Percentiles rank a stretch among this genome's conserved stretches.
These are phyloP conservation scores for Alligator mississippiensis DNA, from an alignment of 2,113 vertebrate species.

Conservation along the genomic window DNA sequence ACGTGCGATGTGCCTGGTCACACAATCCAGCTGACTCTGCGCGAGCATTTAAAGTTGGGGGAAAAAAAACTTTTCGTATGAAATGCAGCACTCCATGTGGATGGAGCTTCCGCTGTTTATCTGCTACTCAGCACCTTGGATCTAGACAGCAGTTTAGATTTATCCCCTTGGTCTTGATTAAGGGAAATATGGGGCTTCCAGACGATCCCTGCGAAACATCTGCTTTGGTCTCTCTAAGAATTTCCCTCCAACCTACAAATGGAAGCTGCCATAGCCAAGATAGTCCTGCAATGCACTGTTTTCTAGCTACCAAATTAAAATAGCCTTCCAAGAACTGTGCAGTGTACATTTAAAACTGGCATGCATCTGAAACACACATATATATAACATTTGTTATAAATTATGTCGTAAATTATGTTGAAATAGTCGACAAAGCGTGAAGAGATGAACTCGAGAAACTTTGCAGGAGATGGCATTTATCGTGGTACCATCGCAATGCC, in stretches of 20 bases:
- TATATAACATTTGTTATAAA: too few species aligned
- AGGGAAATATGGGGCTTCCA: not conserved
- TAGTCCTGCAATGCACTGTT: not conserved
- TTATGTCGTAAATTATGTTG: not conserved
- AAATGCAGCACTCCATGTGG: not conserved
- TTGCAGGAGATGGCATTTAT: slow-evolving; percentile 71
- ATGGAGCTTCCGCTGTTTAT: not conserved
- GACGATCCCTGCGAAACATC: not conserved
- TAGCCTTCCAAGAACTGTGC: not conserved
- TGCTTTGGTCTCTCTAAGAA: not conserved
- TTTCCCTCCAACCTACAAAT: slow-evolving; percentile 13
- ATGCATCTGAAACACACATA: not conserved
- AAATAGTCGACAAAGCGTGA: slow-evolving; percentile 25
- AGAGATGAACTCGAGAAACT: slow-evolving; percentile 75
- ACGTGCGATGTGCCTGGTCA: slow-evolving; percentile 45
- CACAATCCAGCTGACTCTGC: too few species aligned
- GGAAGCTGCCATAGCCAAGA: not conserved
- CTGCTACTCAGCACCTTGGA: too few species aligned
- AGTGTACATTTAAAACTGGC: not conserved
- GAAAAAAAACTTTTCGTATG: not conserved
- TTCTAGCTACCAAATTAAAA: slow-evolving; percentile 22
- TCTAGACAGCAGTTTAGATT: not conserved
- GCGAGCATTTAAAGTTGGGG: too few species aligned
- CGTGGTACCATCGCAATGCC: slow-evolving; percentile 60
- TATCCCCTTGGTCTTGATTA: not conserved